Conservation (phyloP, 2,888 invertebrate genomes). For the Scotopteryx bipunctaria region DNA sequence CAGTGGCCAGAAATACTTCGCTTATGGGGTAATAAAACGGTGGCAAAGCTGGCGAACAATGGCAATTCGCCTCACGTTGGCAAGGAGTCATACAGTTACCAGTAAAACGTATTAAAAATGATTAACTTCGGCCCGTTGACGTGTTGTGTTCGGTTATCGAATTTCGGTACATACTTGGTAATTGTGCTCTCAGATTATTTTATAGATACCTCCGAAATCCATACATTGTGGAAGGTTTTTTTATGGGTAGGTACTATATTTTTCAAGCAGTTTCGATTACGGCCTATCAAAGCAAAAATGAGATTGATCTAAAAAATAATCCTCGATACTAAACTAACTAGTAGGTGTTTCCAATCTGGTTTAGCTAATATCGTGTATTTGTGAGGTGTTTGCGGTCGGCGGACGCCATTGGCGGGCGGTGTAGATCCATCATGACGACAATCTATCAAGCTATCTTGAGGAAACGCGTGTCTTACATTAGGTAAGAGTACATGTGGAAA, state of each 20-base stretch:
- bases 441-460: slow-evolving; percentile 60
- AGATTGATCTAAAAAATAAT: not conserved
- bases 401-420: slow-evolving; percentile 48
- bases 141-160: slow-evolving; percentile 73
- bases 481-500: slow-evolving; percentile 19
- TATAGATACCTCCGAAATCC: slow-evolving; percentile 19
- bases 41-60: slow-evolving; percentile 65
- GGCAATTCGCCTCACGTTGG: slow-evolving; percentile 57
- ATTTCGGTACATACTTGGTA: slow-evolving; percentile 60
- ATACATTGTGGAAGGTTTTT: slow-evolving; percentile 13
- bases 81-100: slow-evolving; percentile 52
- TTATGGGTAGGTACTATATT: too few species aligned
- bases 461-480: slow-evolving; percentile 45
- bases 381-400: slow-evolving; percentile 57
- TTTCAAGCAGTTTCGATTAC: too few species aligned
- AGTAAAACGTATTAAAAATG: slow-evolving; percentile 76
- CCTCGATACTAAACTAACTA: not conserved
- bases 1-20: slow-evolving; percentile 40
- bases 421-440: slow-evolving; percentile 67
- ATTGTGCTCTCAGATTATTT: slow-evolving; percentile 25
- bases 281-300: too few species aligned
- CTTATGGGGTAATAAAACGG: slow-evolving; percentile 58
- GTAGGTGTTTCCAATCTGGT: slow-evolving; percentile 34
- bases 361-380: slow-evolving; percentile 27
- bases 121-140: slow-evolving; percentile 80